These are phyloP conservation scores for Drosophila albomicans DNA, from an alignment of 1,140 invertebrate species.

Conservation along the genomic window DNA sequence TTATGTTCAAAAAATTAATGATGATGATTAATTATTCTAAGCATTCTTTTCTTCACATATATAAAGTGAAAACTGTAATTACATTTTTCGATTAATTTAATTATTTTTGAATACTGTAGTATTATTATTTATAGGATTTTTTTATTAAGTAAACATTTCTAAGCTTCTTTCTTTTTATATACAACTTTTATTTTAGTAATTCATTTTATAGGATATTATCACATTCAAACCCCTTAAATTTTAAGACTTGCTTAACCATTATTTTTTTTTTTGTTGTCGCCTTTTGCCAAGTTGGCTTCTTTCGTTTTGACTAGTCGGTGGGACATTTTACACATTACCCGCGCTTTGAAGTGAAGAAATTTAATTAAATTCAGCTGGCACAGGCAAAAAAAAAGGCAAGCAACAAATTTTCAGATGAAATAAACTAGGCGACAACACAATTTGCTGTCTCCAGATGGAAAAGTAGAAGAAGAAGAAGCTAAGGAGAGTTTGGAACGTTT, in stretches of 20 bases:
- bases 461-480: background rate
- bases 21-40: too few species aligned
- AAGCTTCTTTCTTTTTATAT: too few species aligned
- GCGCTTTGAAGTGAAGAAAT: constrained; percentile 80
- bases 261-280: constrained; percentile 27
- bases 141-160: too few species aligned
- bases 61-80: too few species aligned
- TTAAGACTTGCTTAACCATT: constrained; percentile 13
- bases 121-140: too few species aligned
- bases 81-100: too few species aligned
- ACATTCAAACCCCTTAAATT: background rate
- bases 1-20: too few species aligned
- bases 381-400: constrained; percentile 44
- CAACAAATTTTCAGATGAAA: constrained; percentile 40
- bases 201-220: background rate
- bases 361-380: constrained; percentile 80
- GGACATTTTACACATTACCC: constrained; percentile 77
- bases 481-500: constrained; percentile 8
- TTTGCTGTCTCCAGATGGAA: constrained; percentile 44
- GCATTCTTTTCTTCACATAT: too few species aligned
- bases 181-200: too few species aligned
- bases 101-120: too few species aligned
- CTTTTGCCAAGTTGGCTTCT: constrained; percentile 60
- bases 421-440: constrained; percentile 80
- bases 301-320: constrained; percentile 39